phyloP scores from a whole-genome alignment of 2,113 vertebrate genomes.

The Tachycineta bicolor region DNA sequence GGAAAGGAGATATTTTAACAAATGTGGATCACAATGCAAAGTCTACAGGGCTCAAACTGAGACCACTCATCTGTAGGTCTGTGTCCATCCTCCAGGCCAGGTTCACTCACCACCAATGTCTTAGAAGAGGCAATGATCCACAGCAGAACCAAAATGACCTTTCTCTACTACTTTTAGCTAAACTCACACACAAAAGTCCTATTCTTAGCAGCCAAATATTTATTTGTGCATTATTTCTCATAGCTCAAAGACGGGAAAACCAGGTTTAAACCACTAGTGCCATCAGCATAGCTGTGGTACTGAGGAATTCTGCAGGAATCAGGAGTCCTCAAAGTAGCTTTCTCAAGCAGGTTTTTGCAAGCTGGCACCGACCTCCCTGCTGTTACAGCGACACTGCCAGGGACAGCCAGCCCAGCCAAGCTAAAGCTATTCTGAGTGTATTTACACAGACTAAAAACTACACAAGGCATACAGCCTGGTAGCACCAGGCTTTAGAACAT shows the following conservation, averaged over 20 bases:
- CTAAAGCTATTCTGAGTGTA: not conserved
- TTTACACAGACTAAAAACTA: conserved; percentile 16
- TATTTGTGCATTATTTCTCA: not conserved
- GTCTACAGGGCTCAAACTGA: not conserved
- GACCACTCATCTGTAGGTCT: not conserved
- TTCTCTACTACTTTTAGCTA: not conserved
- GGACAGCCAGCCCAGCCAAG: not conserved
- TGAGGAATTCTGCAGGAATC: not conserved
- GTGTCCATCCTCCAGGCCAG: not conserved
- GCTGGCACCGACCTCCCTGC: not conserved
- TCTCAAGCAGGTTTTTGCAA: not conserved
- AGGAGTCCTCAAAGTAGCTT: not conserved
- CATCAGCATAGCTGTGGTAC: conserved; percentile 11
- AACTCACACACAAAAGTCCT: not conserved
- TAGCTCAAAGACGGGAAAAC: not conserved
- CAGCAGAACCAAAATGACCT: not conserved
- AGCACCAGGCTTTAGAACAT: not conserved
- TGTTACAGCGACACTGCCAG: not conserved
- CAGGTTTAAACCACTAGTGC: not conserved
- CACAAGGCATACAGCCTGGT: not conserved
- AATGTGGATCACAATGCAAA: accelerated
- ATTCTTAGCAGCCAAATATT: not conserved
- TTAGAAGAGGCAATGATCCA: accelerated
- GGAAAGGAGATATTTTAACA: not conserved
- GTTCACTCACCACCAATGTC: not conserved